A percentile compares a stretch with the other conserved stretches of the same genome.
Evolutionary conservation across 1,140 invertebrate species (phyloP).

Genomic region (Trialeurodes vaporariorum): DNA sequence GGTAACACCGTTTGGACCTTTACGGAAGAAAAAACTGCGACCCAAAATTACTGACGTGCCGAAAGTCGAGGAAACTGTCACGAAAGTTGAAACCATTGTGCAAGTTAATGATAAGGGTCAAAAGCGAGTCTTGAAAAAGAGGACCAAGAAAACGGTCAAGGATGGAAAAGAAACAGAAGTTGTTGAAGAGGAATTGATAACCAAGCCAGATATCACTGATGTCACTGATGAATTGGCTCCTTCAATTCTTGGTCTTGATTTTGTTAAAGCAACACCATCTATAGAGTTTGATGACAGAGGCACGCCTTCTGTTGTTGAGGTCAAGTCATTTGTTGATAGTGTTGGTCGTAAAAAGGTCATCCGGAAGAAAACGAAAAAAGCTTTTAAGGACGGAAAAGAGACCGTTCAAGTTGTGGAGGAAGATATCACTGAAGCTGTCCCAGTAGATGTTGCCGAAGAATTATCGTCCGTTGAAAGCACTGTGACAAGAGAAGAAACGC

Average conservation of each 20-base stretch:
- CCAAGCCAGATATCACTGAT: not conserved
- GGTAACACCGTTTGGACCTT: not conserved
- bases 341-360: not conserved
- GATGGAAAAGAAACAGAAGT: slow-evolving; percentile 8
- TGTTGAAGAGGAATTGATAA: slow-evolving; percentile 4
- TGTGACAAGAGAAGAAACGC: not conserved
- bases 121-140: not conserved
- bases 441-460: no score
- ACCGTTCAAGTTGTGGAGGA: not conserved
- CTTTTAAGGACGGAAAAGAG: not conserved
- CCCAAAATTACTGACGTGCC: not conserved
- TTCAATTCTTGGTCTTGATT: not conserved
- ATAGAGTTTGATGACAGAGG: not conserved
- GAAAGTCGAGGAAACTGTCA: not conserved
- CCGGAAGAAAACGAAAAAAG: not conserved
- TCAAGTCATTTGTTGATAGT: not conserved
- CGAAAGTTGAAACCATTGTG: not conserved
- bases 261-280: not conserved
- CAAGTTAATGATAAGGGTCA: not conserved
- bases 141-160: slow-evolving; percentile 5
- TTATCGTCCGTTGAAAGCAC: not conserved
- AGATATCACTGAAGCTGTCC: not conserved
- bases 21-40: no score
- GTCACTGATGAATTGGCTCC: not conserved
- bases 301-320: not conserved